These are phyloP conservation scores for Pogoniulus pusillus DNA, from an alignment of 2,797 vertebrate species.

Conservation along the genomic window DNA sequence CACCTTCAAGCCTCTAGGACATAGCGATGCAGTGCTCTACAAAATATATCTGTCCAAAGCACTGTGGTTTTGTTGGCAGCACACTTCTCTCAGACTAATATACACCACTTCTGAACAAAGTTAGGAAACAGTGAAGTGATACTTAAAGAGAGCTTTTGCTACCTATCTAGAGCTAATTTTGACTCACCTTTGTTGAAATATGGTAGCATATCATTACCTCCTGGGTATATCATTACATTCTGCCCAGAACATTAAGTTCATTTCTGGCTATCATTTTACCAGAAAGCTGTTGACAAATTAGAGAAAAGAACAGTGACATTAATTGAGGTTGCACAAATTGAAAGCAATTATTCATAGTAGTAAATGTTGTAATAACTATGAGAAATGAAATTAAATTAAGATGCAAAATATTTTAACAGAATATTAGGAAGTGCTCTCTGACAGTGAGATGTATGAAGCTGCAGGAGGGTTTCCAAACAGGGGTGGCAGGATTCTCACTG, in stretches of 20 bases:
- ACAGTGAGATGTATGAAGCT: constrained; percentile 2
- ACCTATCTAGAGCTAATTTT: not conserved
- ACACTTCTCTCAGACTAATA: not conserved
- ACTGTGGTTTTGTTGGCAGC: not conserved
- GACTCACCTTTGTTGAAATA: not conserved
- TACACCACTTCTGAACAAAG: not conserved
- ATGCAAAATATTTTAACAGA: not conserved
- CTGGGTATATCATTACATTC: not conserved
- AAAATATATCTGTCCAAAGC: not conserved
- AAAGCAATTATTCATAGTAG: not conserved
- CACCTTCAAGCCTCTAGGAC: not conserved
- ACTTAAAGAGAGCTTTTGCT: not conserved
- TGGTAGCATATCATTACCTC: not conserved
- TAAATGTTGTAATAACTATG: not conserved
- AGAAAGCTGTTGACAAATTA: constrained; percentile 11
- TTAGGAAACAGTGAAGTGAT: not conserved
- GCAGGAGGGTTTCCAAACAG: not conserved
- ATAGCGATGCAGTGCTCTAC: accelerated
- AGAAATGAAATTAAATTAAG: constrained; percentile 6
- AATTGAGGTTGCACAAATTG: not conserved
- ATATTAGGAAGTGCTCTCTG: not conserved
- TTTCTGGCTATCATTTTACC: not conserved
- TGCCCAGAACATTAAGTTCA: no score
- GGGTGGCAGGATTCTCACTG: not conserved
- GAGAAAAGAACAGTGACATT: not conserved